Evolutionary conservation across 2,113 vertebrate genomes (phyloP).

Genomic region (Laticauda colubrina): DNA sequence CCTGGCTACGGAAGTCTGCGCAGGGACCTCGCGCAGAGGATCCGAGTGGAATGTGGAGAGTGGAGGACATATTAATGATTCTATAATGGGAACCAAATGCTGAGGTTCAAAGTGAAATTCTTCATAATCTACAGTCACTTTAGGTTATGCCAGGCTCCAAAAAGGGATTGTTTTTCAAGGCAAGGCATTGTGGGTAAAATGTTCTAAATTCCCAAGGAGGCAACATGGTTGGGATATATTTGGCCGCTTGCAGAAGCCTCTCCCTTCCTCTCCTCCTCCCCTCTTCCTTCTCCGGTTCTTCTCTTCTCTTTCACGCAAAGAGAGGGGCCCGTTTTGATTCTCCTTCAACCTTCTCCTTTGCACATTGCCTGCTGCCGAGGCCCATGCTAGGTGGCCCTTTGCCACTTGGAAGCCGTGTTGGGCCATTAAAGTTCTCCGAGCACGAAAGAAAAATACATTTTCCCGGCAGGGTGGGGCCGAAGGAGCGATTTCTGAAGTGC

Average conservation of each 20-base stretch:
- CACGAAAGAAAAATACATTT: conserved; percentile 53
- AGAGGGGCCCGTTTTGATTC: background rate
- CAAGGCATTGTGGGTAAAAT: conserved; percentile 59
- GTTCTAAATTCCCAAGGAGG: conserved; percentile 57
- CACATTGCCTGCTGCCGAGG: conserved; percentile 39
- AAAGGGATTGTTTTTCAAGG: conserved; percentile 63
- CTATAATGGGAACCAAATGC: conserved; percentile 65
- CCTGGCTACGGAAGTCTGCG: conserved; percentile 32
- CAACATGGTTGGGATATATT: conserved; percentile 51
- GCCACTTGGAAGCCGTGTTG: conserved; percentile 55
- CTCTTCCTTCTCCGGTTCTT: background rate
- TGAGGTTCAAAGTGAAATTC: conserved; percentile 57
- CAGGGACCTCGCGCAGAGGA: conserved; percentile 41
- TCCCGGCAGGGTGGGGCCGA: conserved; percentile 39
- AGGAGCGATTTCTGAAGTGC: conserved; percentile 48
- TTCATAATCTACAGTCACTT: conserved; percentile 54
- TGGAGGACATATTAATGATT: conserved; percentile 54
- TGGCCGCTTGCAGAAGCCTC: conserved; percentile 9
- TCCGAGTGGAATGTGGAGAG: conserved; percentile 39
- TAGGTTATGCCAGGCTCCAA: conserved; percentile 50
- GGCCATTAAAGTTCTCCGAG: conserved; percentile 50
- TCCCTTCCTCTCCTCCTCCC: background rate
- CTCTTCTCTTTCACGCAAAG: conserved; percentile 25
- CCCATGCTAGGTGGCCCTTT: conserved; percentile 52
- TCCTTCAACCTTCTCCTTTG: conserved; percentile 26